Evolutionary conservation across 2,797 vertebrate genomes (phyloP).

Genomic region (Enteromius treurensis): DNA sequence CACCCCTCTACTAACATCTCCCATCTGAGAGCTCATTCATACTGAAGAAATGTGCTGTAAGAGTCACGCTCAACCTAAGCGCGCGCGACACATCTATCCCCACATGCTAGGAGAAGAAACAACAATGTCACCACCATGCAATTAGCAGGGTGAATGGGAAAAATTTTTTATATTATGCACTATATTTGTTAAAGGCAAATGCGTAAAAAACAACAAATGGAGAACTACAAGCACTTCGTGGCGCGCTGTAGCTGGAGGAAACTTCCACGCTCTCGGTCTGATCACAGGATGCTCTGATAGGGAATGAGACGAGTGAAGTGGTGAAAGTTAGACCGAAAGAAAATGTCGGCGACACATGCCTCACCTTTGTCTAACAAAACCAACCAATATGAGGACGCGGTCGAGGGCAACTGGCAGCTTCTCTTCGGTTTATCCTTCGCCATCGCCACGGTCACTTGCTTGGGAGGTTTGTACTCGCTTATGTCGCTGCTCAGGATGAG

Average conservation of each 20-base stretch:
- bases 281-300: background rate
- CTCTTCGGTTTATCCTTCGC: constrained; percentile 86
- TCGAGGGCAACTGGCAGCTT: constrained; percentile 71
- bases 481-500: constrained; percentile 82
- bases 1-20: constrained; percentile 55
- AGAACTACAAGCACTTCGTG: background rate
- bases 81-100: constrained; percentile 20
- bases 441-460: constrained; percentile 78
- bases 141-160: background rate
- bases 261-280: constrained; percentile 15
- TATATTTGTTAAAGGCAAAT: background rate
- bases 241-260: constrained; percentile 9
- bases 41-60: constrained; percentile 42
- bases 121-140: background rate
- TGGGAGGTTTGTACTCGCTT: constrained; percentile 88
- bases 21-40: constrained; percentile 60
- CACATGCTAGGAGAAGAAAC: constrained; percentile 10
- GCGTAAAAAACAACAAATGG: background rate
- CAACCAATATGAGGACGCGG: constrained; percentile 71
- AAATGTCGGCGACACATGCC: constrained; percentile 79
- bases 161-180: background rate
- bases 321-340: constrained; percentile 50
- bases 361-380: constrained; percentile 82
- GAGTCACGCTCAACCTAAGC: background rate
- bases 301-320: constrained; percentile 35